Evolutionary conservation across 2,113 vertebrate species (phyloP).

Genomic region (Bothrops jararaca): DNA sequence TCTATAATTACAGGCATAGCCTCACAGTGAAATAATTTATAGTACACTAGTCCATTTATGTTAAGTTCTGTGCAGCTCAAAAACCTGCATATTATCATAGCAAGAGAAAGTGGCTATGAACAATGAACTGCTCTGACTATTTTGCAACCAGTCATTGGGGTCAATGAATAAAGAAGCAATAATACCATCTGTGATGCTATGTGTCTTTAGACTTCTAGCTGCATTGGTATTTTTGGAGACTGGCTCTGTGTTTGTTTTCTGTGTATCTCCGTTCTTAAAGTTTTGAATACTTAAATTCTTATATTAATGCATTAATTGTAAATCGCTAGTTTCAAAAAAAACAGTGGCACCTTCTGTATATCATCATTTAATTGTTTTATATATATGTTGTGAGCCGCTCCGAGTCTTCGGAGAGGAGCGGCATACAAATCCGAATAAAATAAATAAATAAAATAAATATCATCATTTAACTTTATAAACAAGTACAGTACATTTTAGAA

Average conservation of each 20-base stretch:
- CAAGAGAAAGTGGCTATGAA: not conserved
- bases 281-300: not conserved
- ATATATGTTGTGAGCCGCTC: no score
- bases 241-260: not conserved
- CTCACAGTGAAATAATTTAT: not conserved
- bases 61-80: not conserved
- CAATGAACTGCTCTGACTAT: not conserved
- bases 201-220: not conserved
- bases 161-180: not conserved
- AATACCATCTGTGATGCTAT: not conserved
- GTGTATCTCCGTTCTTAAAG: not conserved
- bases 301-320: slow-evolving; percentile 12
- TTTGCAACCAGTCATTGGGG: not conserved
- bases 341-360: not conserved
- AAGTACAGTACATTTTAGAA: slow-evolving; percentile 1
- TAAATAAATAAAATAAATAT: no score
- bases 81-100: not conserved
- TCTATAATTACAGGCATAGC: not conserved
- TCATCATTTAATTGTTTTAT: not conserved
- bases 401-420: no score
- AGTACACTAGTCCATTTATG: not conserved
- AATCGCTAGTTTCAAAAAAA: not conserved
- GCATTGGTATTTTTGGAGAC: not conserved
- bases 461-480: slow-evolving; percentile 15
- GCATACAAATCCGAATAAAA: no score